A percentile compares a stretch with the other conserved stretches of the same genome.
Conservation (phyloP, 2,113 vertebrate species). For the Heterocephalus glaber region DNA sequence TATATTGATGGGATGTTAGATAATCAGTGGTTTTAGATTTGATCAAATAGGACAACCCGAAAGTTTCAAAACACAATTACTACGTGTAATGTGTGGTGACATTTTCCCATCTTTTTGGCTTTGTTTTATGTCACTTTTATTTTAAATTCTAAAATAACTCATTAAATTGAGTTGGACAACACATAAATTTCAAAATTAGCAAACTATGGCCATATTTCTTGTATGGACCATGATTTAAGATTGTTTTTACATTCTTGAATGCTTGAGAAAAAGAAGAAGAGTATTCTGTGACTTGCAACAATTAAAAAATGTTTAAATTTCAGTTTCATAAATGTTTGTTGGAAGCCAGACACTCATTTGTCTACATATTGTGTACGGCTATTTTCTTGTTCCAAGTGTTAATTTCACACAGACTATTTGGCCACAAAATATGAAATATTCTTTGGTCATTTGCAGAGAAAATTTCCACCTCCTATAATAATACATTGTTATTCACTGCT, state of each 20-base stretch:
- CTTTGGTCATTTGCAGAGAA: background rate
- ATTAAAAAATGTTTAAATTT: slow-evolving; percentile 21
- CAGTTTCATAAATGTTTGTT: background rate
- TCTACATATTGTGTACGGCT: background rate
- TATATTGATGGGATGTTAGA: background rate
- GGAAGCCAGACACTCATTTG: background rate
- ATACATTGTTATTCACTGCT: background rate
- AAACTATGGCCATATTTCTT: background rate
- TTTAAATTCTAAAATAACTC: background rate
- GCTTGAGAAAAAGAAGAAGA: background rate
- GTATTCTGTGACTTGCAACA: background rate
- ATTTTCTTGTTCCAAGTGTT: background rate
- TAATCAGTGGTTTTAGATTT: background rate
- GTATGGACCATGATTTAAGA: background rate
- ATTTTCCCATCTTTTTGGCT: background rate
- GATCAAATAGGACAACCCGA: background rate
- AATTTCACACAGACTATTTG: background rate
- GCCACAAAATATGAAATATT: background rate
- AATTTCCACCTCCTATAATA: background rate
- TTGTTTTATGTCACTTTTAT: background rate
- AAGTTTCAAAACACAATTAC: background rate
- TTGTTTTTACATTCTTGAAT: background rate
- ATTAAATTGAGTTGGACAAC: background rate
- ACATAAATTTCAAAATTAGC: background rate
- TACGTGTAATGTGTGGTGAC: background rate